Evolutionary conservation across 2,113 vertebrate genomes (phyloP).

Genomic region (Scomber scombrus): DNA sequence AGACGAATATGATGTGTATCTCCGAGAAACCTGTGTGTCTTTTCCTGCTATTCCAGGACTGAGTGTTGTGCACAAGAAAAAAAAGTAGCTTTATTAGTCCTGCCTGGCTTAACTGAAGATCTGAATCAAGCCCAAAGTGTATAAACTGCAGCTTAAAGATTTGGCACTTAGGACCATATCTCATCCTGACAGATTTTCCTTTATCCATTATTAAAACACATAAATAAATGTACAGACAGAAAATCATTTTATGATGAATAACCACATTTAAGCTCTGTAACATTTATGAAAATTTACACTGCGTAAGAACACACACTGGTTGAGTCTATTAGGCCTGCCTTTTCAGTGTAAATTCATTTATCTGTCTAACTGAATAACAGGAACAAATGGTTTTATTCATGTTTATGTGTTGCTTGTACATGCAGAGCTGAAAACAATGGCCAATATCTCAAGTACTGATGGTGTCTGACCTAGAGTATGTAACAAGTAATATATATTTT

Average conservation of each 20-base stretch:
- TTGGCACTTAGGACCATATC: conserved; percentile 39
- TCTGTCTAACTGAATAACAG: conserved; percentile 52
- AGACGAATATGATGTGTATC: conserved; percentile 41
- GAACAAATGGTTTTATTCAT: conserved; percentile 40
- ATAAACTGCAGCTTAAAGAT: conserved; percentile 55
- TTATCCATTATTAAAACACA: conserved; percentile 77
- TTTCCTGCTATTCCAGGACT: conserved; percentile 4
- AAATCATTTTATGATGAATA: conserved; percentile 71
- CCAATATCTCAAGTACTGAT: neutral
- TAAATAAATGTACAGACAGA: conserved; percentile 67
- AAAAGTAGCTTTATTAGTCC: conserved; percentile 19
- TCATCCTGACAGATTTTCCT: conserved; percentile 63
- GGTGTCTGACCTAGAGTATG: neutral
- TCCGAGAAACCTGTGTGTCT: conserved; percentile 13
- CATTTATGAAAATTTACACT: conserved; percentile 41
- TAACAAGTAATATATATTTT: neutral
- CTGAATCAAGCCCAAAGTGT: conserved; percentile 45
- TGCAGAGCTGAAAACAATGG: neutral
- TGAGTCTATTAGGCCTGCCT: conserved; percentile 37
- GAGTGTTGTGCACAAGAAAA: conserved; percentile 16
- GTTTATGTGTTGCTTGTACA: conserved; percentile 12
- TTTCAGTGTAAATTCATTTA: conserved; percentile 45
- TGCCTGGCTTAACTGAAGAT: conserved; percentile 13
- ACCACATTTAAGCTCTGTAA: conserved; percentile 53
- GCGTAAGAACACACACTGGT: conserved; percentile 6